A percentile compares a stretch with the other conserved stretches of the same genome.
Evolutionary conservation across 2,113 vertebrate genomes (phyloP).

Genomic region (Ciconia stormi): DNA sequence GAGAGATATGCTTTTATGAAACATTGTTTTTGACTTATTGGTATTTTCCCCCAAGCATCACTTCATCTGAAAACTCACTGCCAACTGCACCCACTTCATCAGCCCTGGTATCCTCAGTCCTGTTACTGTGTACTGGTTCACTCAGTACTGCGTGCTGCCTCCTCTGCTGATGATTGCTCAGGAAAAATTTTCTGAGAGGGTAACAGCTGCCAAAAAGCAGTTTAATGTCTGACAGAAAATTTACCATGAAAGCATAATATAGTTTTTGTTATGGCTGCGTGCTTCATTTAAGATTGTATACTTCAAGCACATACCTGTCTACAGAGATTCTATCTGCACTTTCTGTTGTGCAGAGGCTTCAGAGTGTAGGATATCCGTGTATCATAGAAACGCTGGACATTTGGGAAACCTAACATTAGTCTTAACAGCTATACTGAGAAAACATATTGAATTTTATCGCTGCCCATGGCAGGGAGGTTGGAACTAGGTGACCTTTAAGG

Average conservation of each 20-base stretch:
- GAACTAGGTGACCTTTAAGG: background rate
- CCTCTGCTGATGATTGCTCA: background rate
- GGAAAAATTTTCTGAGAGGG: conserved; percentile 9
- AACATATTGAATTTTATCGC: background rate
- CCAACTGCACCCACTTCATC: background rate
- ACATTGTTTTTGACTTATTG: background rate
- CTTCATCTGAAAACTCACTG: background rate
- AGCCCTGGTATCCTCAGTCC: background rate
- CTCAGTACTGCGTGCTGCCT: background rate
- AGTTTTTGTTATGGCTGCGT: background rate
- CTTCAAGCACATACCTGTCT: background rate
- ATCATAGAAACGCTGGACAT: background rate
- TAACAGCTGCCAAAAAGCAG: background rate
- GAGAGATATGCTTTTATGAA: background rate
- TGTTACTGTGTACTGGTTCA: background rate
- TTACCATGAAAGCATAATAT: background rate
- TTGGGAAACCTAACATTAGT: background rate
- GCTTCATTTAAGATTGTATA: background rate
- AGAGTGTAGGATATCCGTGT: background rate
- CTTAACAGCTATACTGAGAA: background rate
- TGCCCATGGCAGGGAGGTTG: background rate
- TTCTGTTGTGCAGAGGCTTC: background rate
- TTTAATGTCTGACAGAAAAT: background rate
- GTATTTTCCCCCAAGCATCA: background rate
- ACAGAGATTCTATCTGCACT: background rate